These are phyloP conservation scores for Augochlora pura DNA, from an alignment of 1,140 invertebrate genomes.

Conservation along the genomic window DNA sequence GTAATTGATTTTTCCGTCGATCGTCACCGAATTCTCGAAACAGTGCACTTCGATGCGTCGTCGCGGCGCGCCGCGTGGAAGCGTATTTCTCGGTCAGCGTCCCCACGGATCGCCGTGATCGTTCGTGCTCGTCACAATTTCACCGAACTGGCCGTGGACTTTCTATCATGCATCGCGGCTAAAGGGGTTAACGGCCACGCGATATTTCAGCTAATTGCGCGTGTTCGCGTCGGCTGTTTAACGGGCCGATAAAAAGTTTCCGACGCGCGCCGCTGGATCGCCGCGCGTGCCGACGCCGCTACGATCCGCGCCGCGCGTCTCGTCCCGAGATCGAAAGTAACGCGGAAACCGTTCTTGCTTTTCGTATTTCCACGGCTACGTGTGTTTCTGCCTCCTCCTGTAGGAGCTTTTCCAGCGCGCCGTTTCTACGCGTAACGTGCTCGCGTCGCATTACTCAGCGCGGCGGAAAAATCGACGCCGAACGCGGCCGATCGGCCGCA, in stretches of 20 bases:
- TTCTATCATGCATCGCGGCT: neutral
- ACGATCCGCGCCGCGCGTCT: neutral
- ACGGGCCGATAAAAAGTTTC: slow-evolving; percentile 2
- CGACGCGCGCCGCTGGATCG: neutral
- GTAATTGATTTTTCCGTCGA: too few relatives aligned
- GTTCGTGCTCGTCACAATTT: slow-evolving; percentile 3
- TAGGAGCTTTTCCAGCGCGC: too few relatives aligned
- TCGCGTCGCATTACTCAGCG: too few relatives aligned
- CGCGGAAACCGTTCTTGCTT: neutral
- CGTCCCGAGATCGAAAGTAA: slow-evolving; percentile 2
- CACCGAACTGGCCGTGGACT: neutral
- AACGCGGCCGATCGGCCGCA: too few relatives aligned
- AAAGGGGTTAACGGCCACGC: slow-evolving; percentile 3
- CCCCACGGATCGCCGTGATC: neutral
- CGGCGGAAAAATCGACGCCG: too few relatives aligned
- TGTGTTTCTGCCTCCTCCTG: too few relatives aligned
- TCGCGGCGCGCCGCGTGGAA: neutral
- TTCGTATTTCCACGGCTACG: too few relatives aligned
- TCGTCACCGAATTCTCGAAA: too few relatives aligned
- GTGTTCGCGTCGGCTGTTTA: neutral
- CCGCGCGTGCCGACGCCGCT: neutral
- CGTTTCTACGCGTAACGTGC: too few relatives aligned
- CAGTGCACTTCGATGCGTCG: too few relatives aligned
- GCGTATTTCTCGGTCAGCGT: neutral
- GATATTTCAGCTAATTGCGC: neutral